phyloP scores from a whole-genome alignment of 2,113 vertebrate genomes.

The Vulpes lagopus region DNA sequence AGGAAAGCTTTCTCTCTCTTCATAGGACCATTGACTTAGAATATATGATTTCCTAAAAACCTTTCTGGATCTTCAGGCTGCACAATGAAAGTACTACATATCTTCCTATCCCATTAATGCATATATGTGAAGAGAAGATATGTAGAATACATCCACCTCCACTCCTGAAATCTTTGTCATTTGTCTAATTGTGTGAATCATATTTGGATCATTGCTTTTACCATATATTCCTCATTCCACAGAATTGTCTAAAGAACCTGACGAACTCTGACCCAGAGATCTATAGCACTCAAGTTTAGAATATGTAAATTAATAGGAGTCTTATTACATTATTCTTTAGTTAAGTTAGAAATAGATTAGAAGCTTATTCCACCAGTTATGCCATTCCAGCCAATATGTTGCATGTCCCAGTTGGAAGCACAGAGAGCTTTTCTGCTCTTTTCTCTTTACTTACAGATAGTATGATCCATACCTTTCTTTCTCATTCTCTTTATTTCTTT shows the following conservation, averaged over 20 bases:
- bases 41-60: not conserved
- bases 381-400: not conserved
- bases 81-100: not conserved
- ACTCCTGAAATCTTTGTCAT: not conserved
- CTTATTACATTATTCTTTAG: not conserved
- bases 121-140: not conserved
- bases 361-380: not conserved
- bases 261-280: not conserved
- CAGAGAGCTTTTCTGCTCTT: not conserved
- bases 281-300: not conserved
- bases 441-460: not conserved
- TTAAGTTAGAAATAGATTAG: not conserved
- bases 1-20: slow-evolving; percentile 2
- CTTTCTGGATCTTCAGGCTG: not conserved
- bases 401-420: not conserved
- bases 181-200: not conserved
- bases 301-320: not conserved
- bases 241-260: not conserved
- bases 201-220: not conserved
- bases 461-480: slow-evolving; percentile 15
- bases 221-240: not conserved
- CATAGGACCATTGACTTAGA: not conserved
- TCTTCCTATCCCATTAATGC: not conserved
- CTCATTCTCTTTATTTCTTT: slow-evolving; percentile 19
- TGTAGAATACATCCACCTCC: not conserved